phyloP scores from a whole-genome alignment of 2,888 invertebrate genomes.

The Capitulum mitella region DNA sequence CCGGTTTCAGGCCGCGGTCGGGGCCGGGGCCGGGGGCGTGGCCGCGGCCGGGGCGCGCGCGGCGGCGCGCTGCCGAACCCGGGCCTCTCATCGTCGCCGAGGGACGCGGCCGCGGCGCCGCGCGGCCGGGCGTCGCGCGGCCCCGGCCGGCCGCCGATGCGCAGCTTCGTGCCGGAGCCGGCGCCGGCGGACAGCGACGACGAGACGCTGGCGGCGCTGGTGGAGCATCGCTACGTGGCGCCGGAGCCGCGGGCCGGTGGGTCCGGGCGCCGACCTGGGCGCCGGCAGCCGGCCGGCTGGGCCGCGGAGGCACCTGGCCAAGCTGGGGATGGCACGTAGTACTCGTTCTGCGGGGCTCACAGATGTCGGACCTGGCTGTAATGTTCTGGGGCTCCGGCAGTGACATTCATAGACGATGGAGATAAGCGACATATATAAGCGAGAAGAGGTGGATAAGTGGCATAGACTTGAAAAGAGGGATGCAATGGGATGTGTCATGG shows the following conservation, averaged over 20 bases:
- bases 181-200: constrained; percentile 23
- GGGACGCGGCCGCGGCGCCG: neutral
- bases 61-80: neutral
- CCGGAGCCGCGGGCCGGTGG: neutral
- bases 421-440: too few species aligned
- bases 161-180: constrained; percentile 27
- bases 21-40: neutral
- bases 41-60: neutral
- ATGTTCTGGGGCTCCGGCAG: too few species aligned
- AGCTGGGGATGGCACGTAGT: too few species aligned
- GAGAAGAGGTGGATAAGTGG: too few species aligned
- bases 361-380: too few species aligned
- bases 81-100: neutral
- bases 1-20: neutral
- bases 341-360: too few species aligned
- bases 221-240: constrained; percentile 25
- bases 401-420: too few species aligned
- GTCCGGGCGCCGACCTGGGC: too few species aligned
- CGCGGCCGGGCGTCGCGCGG: neutral
- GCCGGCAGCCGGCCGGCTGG: too few species aligned
- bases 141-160: constrained; percentile 23
- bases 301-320: too few species aligned
- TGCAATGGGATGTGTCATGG: too few species aligned
- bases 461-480: too few species aligned
- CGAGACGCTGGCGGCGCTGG: constrained; percentile 24